Evolutionary conservation across 1,140 invertebrate species (phyloP).

Genomic region (Bombus confusus): DNA sequence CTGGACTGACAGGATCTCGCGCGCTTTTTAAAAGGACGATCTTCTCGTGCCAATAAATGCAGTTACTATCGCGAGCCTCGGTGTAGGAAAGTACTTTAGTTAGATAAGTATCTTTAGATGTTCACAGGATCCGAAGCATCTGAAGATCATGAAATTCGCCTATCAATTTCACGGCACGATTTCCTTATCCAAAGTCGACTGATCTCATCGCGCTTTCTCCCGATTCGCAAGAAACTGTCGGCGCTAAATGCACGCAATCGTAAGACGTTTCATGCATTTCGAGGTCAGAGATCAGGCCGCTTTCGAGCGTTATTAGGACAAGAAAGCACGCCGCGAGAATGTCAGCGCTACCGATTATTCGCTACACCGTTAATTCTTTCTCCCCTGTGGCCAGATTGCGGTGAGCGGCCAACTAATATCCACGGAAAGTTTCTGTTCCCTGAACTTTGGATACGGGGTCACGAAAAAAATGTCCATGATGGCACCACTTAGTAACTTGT

Average conservation of each 20-base stretch:
- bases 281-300: slow-evolving; percentile 28
- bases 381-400: not conserved
- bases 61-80: too few species aligned
- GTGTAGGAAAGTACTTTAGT: too few species aligned
- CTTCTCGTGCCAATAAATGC: too few species aligned
- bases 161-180: not conserved
- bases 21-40: too few species aligned
- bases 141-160: not conserved
- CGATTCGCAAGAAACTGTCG: not conserved
- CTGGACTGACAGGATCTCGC: not conserved
- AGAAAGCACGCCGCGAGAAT: slow-evolving; percentile 8
- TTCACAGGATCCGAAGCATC: not conserved
- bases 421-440: not conserved
- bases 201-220: slow-evolving; percentile 1
- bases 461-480: not conserved
- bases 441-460: not conserved
- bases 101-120: not conserved
- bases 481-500: not conserved
- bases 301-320: slow-evolving; percentile 32
- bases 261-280: not conserved
- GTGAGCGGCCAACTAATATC: not conserved
- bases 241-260: not conserved
- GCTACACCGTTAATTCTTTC: not conserved
- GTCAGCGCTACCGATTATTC: slow-evolving; percentile 7
- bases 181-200: not conserved